Base-by-base conservation (phyloP, 2,797 vertebrate genomes). In the Lagodon rhomboides region DNA sequence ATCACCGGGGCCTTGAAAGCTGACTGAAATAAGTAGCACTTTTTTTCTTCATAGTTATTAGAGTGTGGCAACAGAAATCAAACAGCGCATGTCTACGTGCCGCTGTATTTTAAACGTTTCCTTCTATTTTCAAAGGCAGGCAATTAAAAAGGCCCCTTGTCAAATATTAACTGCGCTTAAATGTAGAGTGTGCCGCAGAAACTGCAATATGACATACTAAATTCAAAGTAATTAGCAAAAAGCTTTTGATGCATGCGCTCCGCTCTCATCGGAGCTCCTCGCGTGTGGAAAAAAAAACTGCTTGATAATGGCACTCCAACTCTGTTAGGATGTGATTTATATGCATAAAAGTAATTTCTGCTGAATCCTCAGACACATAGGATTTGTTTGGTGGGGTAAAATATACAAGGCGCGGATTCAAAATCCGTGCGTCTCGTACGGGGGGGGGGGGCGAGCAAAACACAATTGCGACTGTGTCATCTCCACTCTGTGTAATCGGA, bases 401-500 rank as follows among this genome's bases (percentile, higher is more conserved):
- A 89, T 78, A 78, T 41, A 30, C 77, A 78, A 71, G 49, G 59
- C 65, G 17, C 34, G 34, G 51, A 70, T 93, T 90, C 87, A 62
- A 89, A 89, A 87, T 78, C 86, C 73, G 83, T 74, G 81, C 67
- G 34, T 90, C 85, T 89, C 50, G 44, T 65, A 47, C 78, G 84
- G 7, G 91, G 84, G 61, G 62, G 87, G 82, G 84, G 7, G 91
- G 84, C 59, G 62, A 88, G 82, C 82, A 80, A 82, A 89, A 86
- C 81, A 91, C 86, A 91, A 89, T 91, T 93, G 90, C 71, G 73
- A 84, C 77, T 76, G 80, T 91, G 90, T 91, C 89, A 87, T 91
- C 79, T 90, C 80, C 76, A 76, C 89, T 92, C 86, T 86, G 82
- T 77, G 78, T 91, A 92, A 94, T 94, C 80, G 60, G 66, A 91